Conservation (phyloP, 2,888 invertebrate genomes). For the Lochmaea capreae region DNA sequence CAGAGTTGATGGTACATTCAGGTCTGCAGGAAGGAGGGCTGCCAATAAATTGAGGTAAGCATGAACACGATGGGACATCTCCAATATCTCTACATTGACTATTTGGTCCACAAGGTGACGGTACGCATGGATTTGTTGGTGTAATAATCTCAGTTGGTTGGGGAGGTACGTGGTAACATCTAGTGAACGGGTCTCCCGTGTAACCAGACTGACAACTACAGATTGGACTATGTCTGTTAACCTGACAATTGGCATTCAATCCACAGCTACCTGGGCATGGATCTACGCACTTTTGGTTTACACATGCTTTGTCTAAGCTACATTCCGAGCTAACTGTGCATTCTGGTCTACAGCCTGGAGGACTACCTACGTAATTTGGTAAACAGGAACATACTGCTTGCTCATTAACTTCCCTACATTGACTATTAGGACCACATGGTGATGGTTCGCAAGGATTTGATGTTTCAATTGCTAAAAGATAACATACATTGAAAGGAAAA, state of each 20-base stretch:
- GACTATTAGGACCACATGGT: conserved; percentile 80
- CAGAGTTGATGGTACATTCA: conserved; percentile 81
- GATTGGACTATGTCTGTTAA: conserved; percentile 70
- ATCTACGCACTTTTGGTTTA: conserved; percentile 78
- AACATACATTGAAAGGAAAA: conserved; percentile 58
- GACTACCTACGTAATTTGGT: conserved; percentile 67
- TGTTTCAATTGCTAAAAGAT: conserved; percentile 64
- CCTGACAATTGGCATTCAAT: conserved; percentile 68
- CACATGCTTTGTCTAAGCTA: conserved; percentile 76
- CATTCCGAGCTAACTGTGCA: conserved; percentile 85
- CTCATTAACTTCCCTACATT: conserved; percentile 71
- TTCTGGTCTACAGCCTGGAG: conserved; percentile 81
- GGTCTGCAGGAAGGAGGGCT: conserved; percentile 83
- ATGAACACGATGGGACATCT: conserved; percentile 79
- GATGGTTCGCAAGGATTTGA: conserved; percentile 76
- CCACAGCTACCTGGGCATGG: conserved; percentile 78
- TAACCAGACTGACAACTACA: conserved; percentile 73
- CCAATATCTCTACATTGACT: conserved; percentile 80
- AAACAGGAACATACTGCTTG: conserved; percentile 67
- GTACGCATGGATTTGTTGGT: conserved; percentile 76
- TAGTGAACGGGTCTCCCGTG: conserved; percentile 76
- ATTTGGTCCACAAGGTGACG: conserved; percentile 84
- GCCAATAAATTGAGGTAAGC: conserved; percentile 77
- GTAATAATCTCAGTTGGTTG: conserved; percentile 44
- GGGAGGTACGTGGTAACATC: conserved; percentile 67